Percentiles rank a stretch among this genome's conserved stretches.
These are phyloP conservation scores for Polylopha cassiicola DNA, from an alignment of 2,888 invertebrate species.

Conservation along the genomic window DNA sequence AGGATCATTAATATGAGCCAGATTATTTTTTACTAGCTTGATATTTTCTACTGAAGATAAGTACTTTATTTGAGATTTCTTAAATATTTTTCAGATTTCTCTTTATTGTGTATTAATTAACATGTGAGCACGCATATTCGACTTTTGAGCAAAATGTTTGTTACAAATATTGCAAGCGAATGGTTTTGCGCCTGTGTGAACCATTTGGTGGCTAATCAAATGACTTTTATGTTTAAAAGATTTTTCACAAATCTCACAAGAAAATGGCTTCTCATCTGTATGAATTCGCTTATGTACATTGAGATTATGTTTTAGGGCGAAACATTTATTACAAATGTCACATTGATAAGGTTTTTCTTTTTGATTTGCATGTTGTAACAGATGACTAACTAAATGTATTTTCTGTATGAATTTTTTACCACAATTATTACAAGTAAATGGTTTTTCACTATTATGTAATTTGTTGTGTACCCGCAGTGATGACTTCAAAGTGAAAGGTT, in stretches of 20 bases:
- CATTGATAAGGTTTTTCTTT: slow-evolving; percentile 1
- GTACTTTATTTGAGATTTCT: no score
- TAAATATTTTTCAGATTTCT: no score
- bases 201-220: background rate
- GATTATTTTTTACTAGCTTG: no score
- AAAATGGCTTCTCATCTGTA: background rate
- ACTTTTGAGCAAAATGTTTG: background rate
- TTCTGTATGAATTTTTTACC: slow-evolving; percentile 1
- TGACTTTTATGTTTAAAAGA: background rate
- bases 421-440: slow-evolving; percentile 1
- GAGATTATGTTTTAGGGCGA: background rate
- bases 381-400: slow-evolving; percentile 1
- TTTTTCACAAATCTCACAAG: background rate
- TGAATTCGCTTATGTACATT: no score
- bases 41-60: no score
- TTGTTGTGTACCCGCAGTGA: background rate
- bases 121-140: slow-evolving; percentile 2
- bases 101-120: background rate
- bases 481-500: background rate
- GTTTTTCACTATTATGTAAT: slow-evolving; percentile 5
- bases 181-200: background rate
- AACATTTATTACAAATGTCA: background rate
- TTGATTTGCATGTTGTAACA: background rate
- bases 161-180: background rate
- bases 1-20: no score